Conservation (phyloP, 2,888 invertebrate genomes). For the Synergus itoensis region DNA sequence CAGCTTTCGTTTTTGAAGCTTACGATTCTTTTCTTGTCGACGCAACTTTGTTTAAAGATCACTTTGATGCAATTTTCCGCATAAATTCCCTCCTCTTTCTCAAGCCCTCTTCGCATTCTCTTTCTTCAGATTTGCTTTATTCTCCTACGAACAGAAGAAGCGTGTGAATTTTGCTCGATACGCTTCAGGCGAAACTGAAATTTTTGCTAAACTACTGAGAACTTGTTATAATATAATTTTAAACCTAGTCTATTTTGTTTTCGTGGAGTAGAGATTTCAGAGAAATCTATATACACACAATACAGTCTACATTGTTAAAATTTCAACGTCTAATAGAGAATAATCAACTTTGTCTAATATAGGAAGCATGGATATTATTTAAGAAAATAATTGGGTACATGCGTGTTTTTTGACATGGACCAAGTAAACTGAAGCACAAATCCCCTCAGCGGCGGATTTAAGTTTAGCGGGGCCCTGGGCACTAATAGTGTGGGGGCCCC, state of each 20-base stretch:
- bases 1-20: neutral
- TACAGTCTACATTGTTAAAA: too few relatives aligned
- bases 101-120: slow-evolving; percentile 6
- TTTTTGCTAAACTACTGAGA: slow-evolving; percentile 13
- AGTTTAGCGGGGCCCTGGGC: too few relatives aligned
- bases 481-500: too few relatives aligned
- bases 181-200: slow-evolving; percentile 31
- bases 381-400: neutral
- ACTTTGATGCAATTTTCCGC: slow-evolving; percentile 49
- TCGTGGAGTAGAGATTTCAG: neutral
- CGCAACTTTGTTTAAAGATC: slow-evolving; percentile 48
- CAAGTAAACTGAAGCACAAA: neutral
- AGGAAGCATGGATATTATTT: too few relatives aligned
- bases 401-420: neutral
- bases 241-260: neutral
- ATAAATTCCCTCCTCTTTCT: slow-evolving; percentile 8
- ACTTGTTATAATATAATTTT: neutral
- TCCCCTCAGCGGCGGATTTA: too few relatives aligned
- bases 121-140: slow-evolving; percentile 46
- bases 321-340: too few relatives aligned
- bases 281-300: neutral
- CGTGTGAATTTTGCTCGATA: slow-evolving; percentile 38
- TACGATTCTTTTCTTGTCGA: slow-evolving; percentile 4
- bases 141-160: slow-evolving; percentile 26
- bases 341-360: too few relatives aligned